A percentile compares a stretch with the other conserved stretches of the same genome.
These are phyloP conservation scores for Hymenochirus boettgeri DNA, from an alignment of 2,113 vertebrate genomes.

Conservation along the genomic window DNA sequence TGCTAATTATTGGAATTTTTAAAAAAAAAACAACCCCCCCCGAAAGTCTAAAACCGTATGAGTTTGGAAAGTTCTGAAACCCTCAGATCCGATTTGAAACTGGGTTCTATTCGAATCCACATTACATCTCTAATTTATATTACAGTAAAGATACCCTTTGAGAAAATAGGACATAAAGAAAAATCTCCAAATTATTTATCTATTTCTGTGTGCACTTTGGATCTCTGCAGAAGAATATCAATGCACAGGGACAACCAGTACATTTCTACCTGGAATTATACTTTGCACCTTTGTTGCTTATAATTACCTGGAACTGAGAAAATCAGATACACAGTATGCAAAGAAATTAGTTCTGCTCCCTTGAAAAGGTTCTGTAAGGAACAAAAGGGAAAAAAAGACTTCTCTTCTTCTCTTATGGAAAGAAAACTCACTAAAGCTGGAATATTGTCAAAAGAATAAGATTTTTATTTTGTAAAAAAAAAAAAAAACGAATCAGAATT, in stretches of 20 bases:
- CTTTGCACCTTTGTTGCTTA: slow-evolving; percentile 14
- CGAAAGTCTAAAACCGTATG: too few species aligned
- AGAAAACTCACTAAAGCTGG: not conserved
- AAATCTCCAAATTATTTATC: too few species aligned
- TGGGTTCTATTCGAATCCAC: too few species aligned
- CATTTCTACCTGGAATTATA: slow-evolving; percentile 8
- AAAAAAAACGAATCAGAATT: too few species aligned
- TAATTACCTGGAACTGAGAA: slow-evolving; percentile 7
- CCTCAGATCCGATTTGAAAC: too few species aligned
- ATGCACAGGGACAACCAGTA: not conserved
- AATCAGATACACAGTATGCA: slow-evolving; percentile 1
- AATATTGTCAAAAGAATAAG: not conserved
- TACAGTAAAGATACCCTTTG: too few species aligned
- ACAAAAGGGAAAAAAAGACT: too few species aligned
- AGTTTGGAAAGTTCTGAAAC: too few species aligned
- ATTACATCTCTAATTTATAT: too few species aligned
- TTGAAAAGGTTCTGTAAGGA: not conserved
- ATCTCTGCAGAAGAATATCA: not conserved
- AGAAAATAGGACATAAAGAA: too few species aligned
- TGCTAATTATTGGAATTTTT: too few species aligned
- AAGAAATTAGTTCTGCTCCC: not conserved
- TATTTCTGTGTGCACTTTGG: not conserved
- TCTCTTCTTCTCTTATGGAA: not conserved
- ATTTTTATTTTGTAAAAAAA: not conserved
- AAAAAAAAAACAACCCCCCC: too few species aligned